Base-by-base conservation (phyloP, 2,888 invertebrate species). In the Dorcus hopei region DNA sequence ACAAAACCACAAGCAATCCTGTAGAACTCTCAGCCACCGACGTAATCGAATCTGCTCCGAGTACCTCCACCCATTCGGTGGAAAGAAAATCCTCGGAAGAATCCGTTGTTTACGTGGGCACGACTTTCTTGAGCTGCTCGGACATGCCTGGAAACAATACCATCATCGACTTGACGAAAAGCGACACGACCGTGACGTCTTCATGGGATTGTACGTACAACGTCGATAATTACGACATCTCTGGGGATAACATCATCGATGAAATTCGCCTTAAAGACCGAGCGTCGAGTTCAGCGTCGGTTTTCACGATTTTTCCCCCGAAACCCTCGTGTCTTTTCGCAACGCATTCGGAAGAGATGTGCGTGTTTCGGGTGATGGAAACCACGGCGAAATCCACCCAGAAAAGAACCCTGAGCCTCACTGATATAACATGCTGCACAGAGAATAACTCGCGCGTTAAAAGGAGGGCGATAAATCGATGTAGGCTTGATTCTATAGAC, bases 161-260 rank as follows among this genome's bases (percentile, higher is more conserved):
- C n/a, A 6, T 54, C 14, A 38, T 54, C 49, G 54, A 54, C 39
- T 19, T 54, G 23, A 54, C 54, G 7, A 38, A 54, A n/a, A 47
- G 47, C 47, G 47, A 47, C 47, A 47, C 47, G 19, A 26, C 19
- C 5, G 1, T 47, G 14, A 26, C 26, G 23, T 47, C 47, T 5
- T n/a, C 23, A 5, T 47, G 16, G 11, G 26, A 47, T 26, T 23
- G 6, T 6, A 33, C 26, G 26, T 33, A 33, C 26, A 33, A 49
- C 9, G 23, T 54, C 9, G 58, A 58, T 7, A 54, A 45, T 19
- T 58, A 54, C 23, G 58, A 58, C 9, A 58, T 58, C 45, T 58
- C 58, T 1, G 58, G 58, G 16, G 58, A 58, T 38, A 58, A 58
- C 47, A 58, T 58, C 23, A 38, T 58, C 4, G 58, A 58, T 23